Percentiles rank a stretch among this genome's conserved stretches.
Evolutionary conservation across 2,797 vertebrate species (phyloP).

Genomic region (Vireo griseus): DNA sequence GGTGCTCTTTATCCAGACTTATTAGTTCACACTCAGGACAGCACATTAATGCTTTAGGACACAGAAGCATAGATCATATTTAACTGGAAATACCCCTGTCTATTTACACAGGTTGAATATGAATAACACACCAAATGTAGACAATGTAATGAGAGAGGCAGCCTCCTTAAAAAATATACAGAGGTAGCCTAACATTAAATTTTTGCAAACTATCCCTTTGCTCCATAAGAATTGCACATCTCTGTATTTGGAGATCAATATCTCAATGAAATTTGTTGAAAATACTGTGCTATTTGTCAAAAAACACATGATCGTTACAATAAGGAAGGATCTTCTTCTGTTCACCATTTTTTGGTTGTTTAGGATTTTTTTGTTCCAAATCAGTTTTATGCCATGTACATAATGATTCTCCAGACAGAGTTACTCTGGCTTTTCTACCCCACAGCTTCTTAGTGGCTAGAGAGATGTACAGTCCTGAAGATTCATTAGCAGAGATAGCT

Average conservation of each 20-base stretch:
- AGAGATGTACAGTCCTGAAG: neutral
- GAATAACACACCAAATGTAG: neutral
- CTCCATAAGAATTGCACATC: neutral
- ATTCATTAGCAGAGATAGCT: neutral
- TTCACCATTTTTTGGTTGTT: too few relatives aligned
- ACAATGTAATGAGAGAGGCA: neutral
- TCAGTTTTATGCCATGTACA: neutral
- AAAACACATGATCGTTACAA: neutral
- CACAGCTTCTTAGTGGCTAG: neutral
- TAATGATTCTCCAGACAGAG: neutral
- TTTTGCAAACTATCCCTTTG: neutral
- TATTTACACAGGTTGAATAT: neutral
- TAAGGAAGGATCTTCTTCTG: neutral
- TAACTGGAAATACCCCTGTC: neutral
- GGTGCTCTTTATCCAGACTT: neutral
- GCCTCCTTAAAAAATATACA: neutral
- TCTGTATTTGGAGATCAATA: neutral
- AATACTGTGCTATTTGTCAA: neutral
- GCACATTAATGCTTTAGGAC: neutral
- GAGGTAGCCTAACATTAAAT: neutral
- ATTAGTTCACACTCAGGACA: neutral
- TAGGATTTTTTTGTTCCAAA: neutral
- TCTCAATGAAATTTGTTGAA: neutral
- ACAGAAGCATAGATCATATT: neutral
- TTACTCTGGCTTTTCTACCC: neutral